These are phyloP conservation scores for Phaonia tiefii DNA, from an alignment of 2,888 invertebrate genomes.

Conservation along the genomic window DNA sequence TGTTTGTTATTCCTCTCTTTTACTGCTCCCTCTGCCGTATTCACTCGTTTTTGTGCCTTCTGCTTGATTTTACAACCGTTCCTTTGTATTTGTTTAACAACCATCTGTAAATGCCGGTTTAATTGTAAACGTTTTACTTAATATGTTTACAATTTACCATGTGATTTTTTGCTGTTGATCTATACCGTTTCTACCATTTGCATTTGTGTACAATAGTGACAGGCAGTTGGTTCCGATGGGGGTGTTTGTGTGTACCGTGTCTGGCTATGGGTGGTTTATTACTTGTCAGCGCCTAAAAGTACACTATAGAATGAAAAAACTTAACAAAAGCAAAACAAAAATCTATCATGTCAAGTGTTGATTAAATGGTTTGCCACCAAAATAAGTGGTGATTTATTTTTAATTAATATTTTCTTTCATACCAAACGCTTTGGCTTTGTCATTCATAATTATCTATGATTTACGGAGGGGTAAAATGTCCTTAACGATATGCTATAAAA, in stretches of 20 bases:
- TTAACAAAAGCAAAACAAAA: conserved; percentile 14
- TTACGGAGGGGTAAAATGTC: neutral
- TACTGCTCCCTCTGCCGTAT: conserved; percentile 1
- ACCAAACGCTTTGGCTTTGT: too few species aligned
- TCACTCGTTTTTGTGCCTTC: neutral
- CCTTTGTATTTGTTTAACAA: conserved; percentile 61
- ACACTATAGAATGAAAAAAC: conserved; percentile 2
- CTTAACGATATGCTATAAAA: conserved; percentile 16
- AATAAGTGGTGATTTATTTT: conserved; percentile 61
- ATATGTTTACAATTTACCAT: conserved; percentile 65
- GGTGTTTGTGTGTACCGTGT: neutral
- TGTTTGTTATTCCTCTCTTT: neutral
- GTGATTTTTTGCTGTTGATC: conserved; percentile 59
- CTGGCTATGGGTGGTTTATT: conserved; percentile 23
- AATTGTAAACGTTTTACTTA: conserved; percentile 65
- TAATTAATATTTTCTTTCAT: conserved; percentile 60
- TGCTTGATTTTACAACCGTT: neutral
- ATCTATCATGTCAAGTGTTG: conserved; percentile 60
- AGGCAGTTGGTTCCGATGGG: too few species aligned
- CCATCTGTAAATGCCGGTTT: conserved; percentile 64
- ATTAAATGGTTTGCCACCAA: conserved; percentile 59
- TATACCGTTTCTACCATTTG: conserved; percentile 15
- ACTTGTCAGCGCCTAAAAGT: conserved; percentile 16
- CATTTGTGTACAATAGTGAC: neutral
- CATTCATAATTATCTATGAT: too few species aligned